Conservation (phyloP, 2,888 invertebrate species). For the Phalangium opilio region DNA sequence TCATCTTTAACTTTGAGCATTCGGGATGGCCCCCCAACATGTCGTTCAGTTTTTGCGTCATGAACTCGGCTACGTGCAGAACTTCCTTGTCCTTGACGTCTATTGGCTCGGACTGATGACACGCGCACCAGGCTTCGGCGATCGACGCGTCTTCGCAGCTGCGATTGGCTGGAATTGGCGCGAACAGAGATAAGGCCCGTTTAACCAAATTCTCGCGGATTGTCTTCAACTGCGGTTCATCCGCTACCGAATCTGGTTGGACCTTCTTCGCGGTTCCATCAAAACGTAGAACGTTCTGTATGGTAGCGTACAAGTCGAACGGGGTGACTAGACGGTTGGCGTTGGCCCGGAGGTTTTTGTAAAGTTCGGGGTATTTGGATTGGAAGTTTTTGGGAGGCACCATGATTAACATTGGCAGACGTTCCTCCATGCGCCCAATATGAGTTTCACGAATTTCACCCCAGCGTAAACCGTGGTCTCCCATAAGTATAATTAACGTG, state of each 20-base stretch:
- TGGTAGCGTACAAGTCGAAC: constrained; percentile 31
- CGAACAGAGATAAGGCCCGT: constrained; percentile 25
- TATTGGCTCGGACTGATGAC: constrained; percentile 14
- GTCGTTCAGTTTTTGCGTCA: constrained; percentile 7
- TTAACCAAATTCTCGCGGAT: constrained; percentile 5
- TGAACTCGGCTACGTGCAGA: constrained; percentile 5
- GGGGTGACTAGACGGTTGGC: constrained; percentile 29
- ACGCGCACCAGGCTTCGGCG: constrained; percentile 30
- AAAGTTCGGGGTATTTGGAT: constrained; percentile 43
- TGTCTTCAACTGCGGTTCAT: constrained; percentile 1
- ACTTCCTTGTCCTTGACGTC: constrained; percentile 5
- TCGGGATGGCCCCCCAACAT: constrained; percentile 1
- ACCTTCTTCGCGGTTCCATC: constrained; percentile 2
- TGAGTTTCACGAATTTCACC: constrained; percentile 28
- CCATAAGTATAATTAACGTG: constrained; percentile 21
- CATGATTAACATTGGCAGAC: constrained; percentile 29
- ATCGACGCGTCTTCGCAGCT: constrained; percentile 30
- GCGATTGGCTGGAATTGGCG: constrained; percentile 26
- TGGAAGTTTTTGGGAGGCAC: constrained; percentile 56
- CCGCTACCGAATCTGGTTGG: constrained; percentile 4
- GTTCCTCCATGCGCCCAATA: constrained; percentile 31
- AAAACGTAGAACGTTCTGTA: constrained; percentile 24
- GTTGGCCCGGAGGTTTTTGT: constrained; percentile 48
- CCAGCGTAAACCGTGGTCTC: constrained; percentile 32
- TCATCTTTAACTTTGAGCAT: constrained; percentile 6